Base-by-base conservation (phyloP, 2,888 invertebrate genomes). In the Smittia aterrima region DNA sequence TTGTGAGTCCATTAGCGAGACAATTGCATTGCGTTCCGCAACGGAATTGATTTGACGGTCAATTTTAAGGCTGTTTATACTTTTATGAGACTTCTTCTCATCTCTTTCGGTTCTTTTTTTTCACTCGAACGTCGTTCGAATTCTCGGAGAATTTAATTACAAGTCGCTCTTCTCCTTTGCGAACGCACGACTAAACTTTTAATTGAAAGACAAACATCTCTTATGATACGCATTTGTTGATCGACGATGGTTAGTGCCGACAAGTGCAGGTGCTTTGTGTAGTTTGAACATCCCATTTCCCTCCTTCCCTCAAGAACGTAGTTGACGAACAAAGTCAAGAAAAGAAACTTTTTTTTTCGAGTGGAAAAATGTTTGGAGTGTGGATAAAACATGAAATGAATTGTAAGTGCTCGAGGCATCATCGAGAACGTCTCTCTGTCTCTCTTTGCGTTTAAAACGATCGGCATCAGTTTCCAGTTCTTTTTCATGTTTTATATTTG, bases 341-440 rank as follows among this genome's bases (percentile, higher is more conserved):
- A 64, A 64, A 64, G 64, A 64, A 64, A 64, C 64, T 67, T 67
- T 66, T 20, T 24, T 62, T 20, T 41, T 67, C 40, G n/a, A 25
- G 16, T 32, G 16, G 27, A 62, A 62, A 27, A 73, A 41, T 62
- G 72, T 40, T 40, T 47, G 74, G 53, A 74, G 74, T 74, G 74
- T 74, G 74, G 74, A 74, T 73, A 64, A 62, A 73, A 73, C 73
- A 73, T 74, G 74, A 74, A 64, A 74, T 74, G 73, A 73, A 73
- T 73, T 62, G 25, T 64, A 73, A 73, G 64, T 73, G 73, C 64
- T 40, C 32, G 16, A 16, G 20, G 25, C 9, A 20, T 22, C 66
- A 62, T 72, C 32, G 54, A 72, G 72, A 72, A 62, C 22, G 22
- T 20, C 11, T 18, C 22, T 18, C 58, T 16, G n/a, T 47, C 32